Evolutionary conservation across 2,113 vertebrate genomes (phyloP).

Genomic region (Ceratotherium simum): DNA sequence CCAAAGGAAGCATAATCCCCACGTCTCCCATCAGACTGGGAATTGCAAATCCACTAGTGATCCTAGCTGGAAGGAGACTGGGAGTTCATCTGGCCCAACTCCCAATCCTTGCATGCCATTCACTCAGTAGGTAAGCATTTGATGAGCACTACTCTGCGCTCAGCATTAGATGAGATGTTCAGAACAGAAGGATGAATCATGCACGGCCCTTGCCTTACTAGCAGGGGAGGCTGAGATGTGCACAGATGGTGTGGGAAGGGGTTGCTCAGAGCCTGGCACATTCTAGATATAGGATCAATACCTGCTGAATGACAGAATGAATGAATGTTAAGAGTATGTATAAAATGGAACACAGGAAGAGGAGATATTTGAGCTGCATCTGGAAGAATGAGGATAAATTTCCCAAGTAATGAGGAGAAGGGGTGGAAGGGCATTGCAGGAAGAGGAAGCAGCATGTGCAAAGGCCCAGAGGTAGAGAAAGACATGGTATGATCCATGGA

Average conservation of each 20-base stretch:
- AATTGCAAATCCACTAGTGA: background rate
- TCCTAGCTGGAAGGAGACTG: background rate
- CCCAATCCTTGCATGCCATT: background rate
- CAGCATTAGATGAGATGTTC: background rate
- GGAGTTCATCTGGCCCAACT: background rate
- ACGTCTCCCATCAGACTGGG: background rate
- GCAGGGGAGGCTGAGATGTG: background rate
- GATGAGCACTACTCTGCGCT: background rate
- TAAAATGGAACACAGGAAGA: background rate
- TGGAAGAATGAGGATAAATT: background rate
- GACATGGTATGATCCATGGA: accelerated
- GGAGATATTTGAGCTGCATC: background rate
- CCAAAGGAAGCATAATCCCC: background rate
- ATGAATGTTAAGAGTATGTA: background rate
- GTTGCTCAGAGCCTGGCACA: background rate
- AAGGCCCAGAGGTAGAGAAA: background rate
- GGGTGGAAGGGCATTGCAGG: background rate
- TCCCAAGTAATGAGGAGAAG: background rate
- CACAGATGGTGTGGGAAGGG: too few relatives aligned
- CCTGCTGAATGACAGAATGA: background rate
- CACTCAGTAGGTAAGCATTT: too few relatives aligned
- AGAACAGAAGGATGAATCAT: background rate
- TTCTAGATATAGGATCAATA: background rate
- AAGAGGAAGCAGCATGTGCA: background rate
- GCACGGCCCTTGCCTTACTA: background rate